Evolutionary conservation across 1,140 invertebrate species (phyloP), one percentile per base, ranked within the genome.

Genomic region (Ostrea edulis): DNA sequence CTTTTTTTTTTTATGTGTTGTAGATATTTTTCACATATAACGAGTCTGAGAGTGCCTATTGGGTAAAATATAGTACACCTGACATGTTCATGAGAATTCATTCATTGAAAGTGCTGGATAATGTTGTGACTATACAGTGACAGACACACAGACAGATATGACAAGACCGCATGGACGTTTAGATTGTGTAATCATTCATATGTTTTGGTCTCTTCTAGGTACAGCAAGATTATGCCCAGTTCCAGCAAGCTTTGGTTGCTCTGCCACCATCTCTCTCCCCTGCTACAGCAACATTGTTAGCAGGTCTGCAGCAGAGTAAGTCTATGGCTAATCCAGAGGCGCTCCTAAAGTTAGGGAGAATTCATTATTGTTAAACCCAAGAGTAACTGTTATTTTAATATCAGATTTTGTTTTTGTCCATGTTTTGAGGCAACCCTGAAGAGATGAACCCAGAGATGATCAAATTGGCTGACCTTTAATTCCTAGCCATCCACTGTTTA

Each of bases 181-280:
- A 54, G 17, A 20, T 52, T 83, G 44, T 83, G 20, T 83, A 83
- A 53, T 83, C 82, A 83, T 52, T 83, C 82, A 83, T 7, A 83
- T 83, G 82, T 44, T 83, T 83, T 92, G 85, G 91, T 92, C 89
- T 92, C 89, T 93, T 93, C 53, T 93, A 95, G 95, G 94, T 95
- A 29, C 96, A 97, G 91, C 96, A 97, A 85, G 97, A 97, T 93
- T 96, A 97, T 92, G 96, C 96, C 87, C 96, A 96, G 85, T 96
- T 96, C 92, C 96, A 96, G 91, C 96, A 96, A 87, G 93, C 93
- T 44, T 89, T 95, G 87, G 93, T 93, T 68, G 91, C 93, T 25
- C 86, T 94, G 89, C 93, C 94, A 58, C 91, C 93, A 22, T 86
- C 92, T 20, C 90, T 93, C 53, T 85, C 88, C 82, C 91, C 93